Evolutionary conservation across 2,113 vertebrate species (phyloP), one percentile per base, ranked within the genome.

Genomic region (Perccottus glenii): DNA sequence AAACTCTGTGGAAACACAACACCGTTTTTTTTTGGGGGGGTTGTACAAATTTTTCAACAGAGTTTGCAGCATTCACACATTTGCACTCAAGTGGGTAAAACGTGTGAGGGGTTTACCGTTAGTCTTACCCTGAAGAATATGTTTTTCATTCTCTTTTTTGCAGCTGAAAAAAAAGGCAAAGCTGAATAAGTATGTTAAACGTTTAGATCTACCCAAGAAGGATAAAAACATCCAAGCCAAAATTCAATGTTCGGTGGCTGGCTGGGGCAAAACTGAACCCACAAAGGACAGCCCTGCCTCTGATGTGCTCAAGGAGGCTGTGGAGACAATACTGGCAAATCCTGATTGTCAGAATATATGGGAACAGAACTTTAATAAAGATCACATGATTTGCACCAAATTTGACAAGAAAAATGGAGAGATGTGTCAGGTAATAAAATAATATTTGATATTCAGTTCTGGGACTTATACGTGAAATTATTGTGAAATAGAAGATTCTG

Each of bases 361-460:
- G 87, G 0, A 59, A 33, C 0, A 78, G 0, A 0, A 65, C 44
- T 91, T 88, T 32, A 5, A 14, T 0, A 0, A 0, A 3, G 3
- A 64, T 1, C 57, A 12, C 4, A 91, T 90, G 89, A 59, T 88
- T 5, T 92, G 90, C 70, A 87, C 86, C 51, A 78, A 9, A 16
- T 72, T 85, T 19, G 0, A 33, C 55, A 86, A 50, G 45, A 58
- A 16, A 36, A 57, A 27, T 0, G 85, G 78, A 48, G 86, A 82
- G 1, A 4, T 91, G 67, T 91, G 88, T 44, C 64, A 80, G 87
- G 88, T 91, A 76, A 81, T 60, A 0, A 15, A 48, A 67, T 40
- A 11, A 4, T 33, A 36, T 50, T 53, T 57, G 2, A 62, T 48
- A 16, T 48, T 15, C 14, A 48, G 0, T 49, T 19, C 15, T 49